These are phyloP conservation scores for Drosophila busckii DNA, from an alignment of 1,140 invertebrate species.

Conservation along the genomic window DNA sequence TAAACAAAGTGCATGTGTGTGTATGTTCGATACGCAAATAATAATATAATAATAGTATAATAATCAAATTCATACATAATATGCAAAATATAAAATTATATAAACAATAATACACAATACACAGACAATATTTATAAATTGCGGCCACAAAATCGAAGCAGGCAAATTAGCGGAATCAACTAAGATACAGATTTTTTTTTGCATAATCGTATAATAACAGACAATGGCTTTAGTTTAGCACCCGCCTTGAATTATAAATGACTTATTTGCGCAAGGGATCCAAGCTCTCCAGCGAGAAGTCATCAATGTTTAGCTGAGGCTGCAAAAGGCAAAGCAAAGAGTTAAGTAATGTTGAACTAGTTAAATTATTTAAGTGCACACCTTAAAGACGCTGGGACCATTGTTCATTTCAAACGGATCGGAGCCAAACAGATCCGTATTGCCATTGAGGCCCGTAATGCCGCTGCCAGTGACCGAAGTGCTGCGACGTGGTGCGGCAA, in stretches of 20 bases:
- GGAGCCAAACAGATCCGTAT: conserved; percentile 84
- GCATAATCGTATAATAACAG: conserved; percentile 6
- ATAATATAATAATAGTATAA: conserved; percentile 61
- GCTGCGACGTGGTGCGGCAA: conserved; percentile 79
- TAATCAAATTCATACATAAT: conserved; percentile 72
- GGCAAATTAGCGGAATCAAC: conserved; percentile 15
- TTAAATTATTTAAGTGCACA: conserved; percentile 4
- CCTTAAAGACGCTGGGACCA: conserved; percentile 69
- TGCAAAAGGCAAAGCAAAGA: conserved; percentile 43
- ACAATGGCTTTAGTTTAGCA: conserved; percentile 65
- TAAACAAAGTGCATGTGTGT: conserved; percentile 62
- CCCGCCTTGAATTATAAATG: conserved; percentile 15
- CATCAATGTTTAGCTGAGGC: conserved; percentile 82
- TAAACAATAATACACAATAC: conserved; percentile 73
- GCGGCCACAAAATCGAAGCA: conserved; percentile 22
- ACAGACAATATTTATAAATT: conserved; percentile 37
- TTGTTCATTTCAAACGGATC: conserved; percentile 81
- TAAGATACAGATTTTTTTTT: conserved; percentile 12
- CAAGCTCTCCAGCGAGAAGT: conserved; percentile 91
- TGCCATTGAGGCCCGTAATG: conserved; percentile 80
- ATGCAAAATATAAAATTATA: conserved; percentile 62
- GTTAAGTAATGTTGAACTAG: background rate
- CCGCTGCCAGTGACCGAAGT: conserved; percentile 50
- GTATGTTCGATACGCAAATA: conserved; percentile 33
- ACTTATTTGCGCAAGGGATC: conserved; percentile 84